Evolutionary conservation across 2,888 invertebrate genomes (phyloP), one percentile per base, ranked within the genome.

Genomic region (Sthenelais limicola): DNA sequence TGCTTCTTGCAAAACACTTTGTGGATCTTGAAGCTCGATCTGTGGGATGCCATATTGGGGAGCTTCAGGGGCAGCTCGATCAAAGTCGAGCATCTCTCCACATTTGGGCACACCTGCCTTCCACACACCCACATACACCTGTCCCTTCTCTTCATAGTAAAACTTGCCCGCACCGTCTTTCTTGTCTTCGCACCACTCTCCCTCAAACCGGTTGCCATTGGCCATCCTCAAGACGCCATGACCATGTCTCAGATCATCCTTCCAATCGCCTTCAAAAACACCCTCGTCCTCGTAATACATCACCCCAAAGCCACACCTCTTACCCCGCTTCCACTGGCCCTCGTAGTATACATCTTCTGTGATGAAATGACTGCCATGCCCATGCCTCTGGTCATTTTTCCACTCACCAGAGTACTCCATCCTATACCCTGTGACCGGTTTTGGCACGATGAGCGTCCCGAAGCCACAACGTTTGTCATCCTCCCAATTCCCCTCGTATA

Each of bases 401-500:
- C 62, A 62, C 21, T 62, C 62, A 12, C 62, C 62, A 2, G 62
- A 62, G 26, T 62, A 62, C 35, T 62, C 62, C 62, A 62, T 62
- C 18, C 62, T 21, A 26, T 62, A 62, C 18, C 62, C 43, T 5
- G 38, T 43, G 15, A 35, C 62, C 9, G 76, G 74, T 68, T 81
- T 81, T 33, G 85, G 85, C 24, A 81, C 75, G 68, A 85, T 86
- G 71, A 83, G 81, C 28, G 86, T 86, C 32, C 87, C 87, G 79
- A 86, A 87, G 7, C 87, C 87, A 81, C 82, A 83, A 72, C 86
- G 80, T 68, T 84, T 84, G 15, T 82, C 85, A 70, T 80, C 81
- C 73, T 82, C 83, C 86, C 86, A 87, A 74, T 87, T 86, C 30
- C 87, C 87, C 79, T 87, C 87, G 80, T 85, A 87, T 35, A 86